Evolutionary conservation across 2,888 invertebrate genomes (phyloP).

Genomic region (Brachylomia viminalis): DNA sequence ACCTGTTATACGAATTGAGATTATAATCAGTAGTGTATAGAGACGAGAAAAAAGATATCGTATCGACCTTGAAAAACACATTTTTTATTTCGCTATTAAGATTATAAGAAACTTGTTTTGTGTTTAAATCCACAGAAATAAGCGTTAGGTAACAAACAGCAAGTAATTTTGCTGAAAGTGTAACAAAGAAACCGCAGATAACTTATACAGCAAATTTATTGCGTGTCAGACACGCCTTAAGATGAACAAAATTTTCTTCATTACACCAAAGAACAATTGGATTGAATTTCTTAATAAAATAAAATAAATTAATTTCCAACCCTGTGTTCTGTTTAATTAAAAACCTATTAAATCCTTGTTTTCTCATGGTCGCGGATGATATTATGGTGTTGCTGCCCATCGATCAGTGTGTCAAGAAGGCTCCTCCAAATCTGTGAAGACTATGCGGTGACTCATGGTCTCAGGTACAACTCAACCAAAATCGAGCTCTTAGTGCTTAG

Average conservation of each 20-base stretch:
- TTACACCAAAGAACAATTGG: not conserved
- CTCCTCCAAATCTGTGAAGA: no score
- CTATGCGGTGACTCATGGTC: no score
- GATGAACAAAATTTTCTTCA: not conserved
- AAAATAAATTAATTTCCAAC: not conserved
- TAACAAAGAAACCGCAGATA: not conserved
- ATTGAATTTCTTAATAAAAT: not conserved
- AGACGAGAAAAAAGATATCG: no score
- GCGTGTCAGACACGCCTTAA: not conserved
- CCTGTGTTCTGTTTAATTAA: conserved; percentile 5
- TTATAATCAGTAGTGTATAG: no score
- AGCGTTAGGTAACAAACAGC: not conserved
- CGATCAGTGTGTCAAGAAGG: no score
- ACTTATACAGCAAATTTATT: not conserved
- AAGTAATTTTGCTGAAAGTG: not conserved
- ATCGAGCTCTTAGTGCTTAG: no score
- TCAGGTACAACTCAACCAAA: no score
- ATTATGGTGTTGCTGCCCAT: no score
- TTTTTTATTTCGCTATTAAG: not conserved
- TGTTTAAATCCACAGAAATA: not conserved
- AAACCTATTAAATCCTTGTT: not conserved
- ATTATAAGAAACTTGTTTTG: not conserved
- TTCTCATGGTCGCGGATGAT: no score
- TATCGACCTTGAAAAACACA: no score
- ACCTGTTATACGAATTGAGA: no score